Base-by-base conservation (phyloP, 2,113 vertebrate genomes). In the Pionites leucogaster region DNA sequence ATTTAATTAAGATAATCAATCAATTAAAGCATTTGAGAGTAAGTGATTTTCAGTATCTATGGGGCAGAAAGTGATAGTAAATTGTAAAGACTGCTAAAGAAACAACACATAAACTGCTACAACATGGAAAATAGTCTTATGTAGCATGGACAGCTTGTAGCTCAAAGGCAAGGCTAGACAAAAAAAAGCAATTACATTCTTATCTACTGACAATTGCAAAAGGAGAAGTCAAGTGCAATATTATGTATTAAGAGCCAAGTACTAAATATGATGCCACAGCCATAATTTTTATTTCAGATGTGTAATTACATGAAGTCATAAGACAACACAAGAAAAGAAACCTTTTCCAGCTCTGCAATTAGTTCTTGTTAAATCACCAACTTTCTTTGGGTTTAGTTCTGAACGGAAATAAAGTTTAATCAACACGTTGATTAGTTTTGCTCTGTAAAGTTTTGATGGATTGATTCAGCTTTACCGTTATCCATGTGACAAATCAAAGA, bases 121-220 rank as follows among this genome's bases (percentile, higher is more conserved):
- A 63, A 74, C 31, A 29, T 70, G 55, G 49, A 78, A 93, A 86
- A 92, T 6, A 82, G 7, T 76, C 29, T 70, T 28, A 41, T 19
- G 23, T 57, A 72, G 90, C 90, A 87, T 57, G 80, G 60, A 92
- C 64, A 85, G 8, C 33, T 70, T 55, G 74, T 49, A 86, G 55
- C 55, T 92, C 76, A 92, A 95, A 96, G 77, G 25, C 88, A 91
- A 86, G 35, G 42, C 84, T 75, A 94, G 88, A 93, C 59, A 91
- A 95, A 96, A 83, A 83, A 94, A 96, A 88, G 80, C 72, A 92
- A 96, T 96, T 97, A 91, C 68, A 33, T 92, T 96, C 92, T 97
- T 94, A 92, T 88, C 96, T 93, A 70, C 25, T 83, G 68, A 63
- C 88, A 96, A 33, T 1, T 93, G 92, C 50, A 90, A 88, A 92